Conservation (phyloP, 2,888 invertebrate genomes). For the Aspidiotus rigidus region DNA sequence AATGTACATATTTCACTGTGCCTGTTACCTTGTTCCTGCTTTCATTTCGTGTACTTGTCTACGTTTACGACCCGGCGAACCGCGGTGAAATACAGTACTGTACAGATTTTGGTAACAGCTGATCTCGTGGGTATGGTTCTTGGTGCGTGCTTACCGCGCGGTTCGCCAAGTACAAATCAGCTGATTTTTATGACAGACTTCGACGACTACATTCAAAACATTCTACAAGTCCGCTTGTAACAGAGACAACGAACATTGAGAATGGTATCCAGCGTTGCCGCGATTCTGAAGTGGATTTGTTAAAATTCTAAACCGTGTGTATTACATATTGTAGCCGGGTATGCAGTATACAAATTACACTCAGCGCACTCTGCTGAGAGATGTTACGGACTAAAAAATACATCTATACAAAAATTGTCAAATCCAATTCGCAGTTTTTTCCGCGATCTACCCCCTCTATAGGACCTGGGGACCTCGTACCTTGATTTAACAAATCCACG, state of each 20-base stretch:
- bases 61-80: too few relatives aligned
- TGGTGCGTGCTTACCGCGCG: too few relatives aligned
- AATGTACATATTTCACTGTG: too few relatives aligned
- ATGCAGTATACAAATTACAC: background rate
- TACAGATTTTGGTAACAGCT: too few relatives aligned
- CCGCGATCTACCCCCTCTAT: background rate
- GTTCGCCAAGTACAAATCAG: too few relatives aligned
- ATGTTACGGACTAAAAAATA: conserved; percentile 1
- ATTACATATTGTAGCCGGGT: conserved; percentile 3
- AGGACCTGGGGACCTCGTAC: background rate
- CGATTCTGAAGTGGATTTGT: conserved; percentile 4
- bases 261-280: conserved; percentile 4
- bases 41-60: too few relatives aligned
- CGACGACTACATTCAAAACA: background rate
- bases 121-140: too few relatives aligned
- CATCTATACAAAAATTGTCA: conserved; percentile 4
- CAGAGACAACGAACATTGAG: conserved; percentile 2
- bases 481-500: conserved; percentile 7
- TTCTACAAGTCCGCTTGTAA: background rate
- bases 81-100: too few relatives aligned
- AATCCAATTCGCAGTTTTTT: conserved; percentile 4
- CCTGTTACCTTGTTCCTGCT: too few relatives aligned
- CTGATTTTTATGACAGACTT: too few relatives aligned
- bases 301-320: conserved; percentile 4
- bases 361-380: conserved; percentile 1